Percentiles rank a stretch among this genome's conserved stretches.
Conservation (phyloP, 2,797 vertebrate genomes). For the Peromyscus attwateri region DNA sequence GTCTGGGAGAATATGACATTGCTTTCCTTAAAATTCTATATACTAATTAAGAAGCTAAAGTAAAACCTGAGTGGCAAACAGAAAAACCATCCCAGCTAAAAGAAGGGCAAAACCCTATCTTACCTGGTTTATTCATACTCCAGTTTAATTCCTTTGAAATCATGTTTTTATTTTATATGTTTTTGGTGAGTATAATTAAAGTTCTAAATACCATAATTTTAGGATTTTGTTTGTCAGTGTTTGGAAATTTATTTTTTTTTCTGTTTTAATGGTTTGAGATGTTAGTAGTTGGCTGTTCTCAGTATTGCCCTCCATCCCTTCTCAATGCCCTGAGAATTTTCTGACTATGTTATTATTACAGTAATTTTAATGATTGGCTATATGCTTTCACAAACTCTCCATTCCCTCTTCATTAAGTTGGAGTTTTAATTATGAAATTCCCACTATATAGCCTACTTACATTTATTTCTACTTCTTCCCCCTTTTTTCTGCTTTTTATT, state of each 20-base stretch:
- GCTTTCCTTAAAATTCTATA: conserved; percentile 16
- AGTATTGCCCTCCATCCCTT: background rate
- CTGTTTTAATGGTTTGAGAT: conserved; percentile 14
- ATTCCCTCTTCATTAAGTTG: background rate
- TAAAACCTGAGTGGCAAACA: conserved; percentile 4
- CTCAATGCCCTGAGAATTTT: background rate
- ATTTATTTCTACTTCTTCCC: background rate
- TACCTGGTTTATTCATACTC: background rate
- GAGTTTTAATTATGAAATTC: conserved; percentile 7
- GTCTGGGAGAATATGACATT: background rate
- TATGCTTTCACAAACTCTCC: background rate
- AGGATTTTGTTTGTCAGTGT: background rate
- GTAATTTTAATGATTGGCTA: background rate
- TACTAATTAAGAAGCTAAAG: background rate
- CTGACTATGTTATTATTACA: background rate
- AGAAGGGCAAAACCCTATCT: conserved; percentile 9
- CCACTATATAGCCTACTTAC: background rate
- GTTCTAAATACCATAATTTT: conserved; percentile 25
- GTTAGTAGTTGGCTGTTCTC: background rate
- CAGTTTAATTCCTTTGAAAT: background rate
- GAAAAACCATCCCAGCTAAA: background rate
- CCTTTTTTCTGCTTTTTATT: conserved; percentile 1
- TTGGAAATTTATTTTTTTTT: background rate
- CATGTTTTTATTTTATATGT: conserved; percentile 4
- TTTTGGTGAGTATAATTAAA: background rate